Evolutionary conservation across 2,113 vertebrate species (phyloP).

Genomic region (Cepphus grylle): DNA sequence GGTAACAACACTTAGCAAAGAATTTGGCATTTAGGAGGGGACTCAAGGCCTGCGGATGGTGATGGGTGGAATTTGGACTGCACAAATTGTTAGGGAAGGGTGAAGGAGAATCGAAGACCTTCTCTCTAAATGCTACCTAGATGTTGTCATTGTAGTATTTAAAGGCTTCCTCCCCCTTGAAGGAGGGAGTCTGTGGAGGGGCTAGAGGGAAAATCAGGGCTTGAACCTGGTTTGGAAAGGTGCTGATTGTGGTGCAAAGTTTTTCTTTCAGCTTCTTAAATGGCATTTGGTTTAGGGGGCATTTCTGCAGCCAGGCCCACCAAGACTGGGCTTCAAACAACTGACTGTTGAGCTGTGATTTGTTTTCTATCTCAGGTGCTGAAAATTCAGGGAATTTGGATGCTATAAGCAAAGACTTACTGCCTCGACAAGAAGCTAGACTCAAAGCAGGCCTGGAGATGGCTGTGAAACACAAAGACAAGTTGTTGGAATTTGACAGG

Average conservation of each 20-base stretch:
- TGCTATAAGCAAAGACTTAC: conserved; percentile 73
- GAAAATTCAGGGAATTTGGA: conserved; percentile 73
- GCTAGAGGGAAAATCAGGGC: neutral
- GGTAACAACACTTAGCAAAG: neutral
- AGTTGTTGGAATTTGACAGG: conserved; percentile 91
- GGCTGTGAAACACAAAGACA: conserved; percentile 95
- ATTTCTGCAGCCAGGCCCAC: neutral
- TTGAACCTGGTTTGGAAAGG: neutral
- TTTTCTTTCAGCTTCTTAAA: neutral
- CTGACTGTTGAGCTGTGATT: neutral
- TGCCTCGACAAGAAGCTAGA: conserved; percentile 82
- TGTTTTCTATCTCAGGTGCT: conserved; percentile 49
- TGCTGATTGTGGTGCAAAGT: neutral
- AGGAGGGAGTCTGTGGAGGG: neutral
- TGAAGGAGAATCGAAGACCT: neutral
- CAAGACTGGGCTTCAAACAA: neutral
- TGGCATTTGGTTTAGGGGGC: neutral
- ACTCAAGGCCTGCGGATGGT: rapidly evolving
- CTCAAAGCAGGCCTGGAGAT: conserved; percentile 87
- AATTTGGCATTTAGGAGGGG: neutral
- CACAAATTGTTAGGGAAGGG: neutral
- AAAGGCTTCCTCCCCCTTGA: neutral
- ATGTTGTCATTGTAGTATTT: neutral
- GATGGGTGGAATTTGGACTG: neutral
- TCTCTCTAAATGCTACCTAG: neutral